Base-by-base conservation (phyloP, 2,113 vertebrate genomes). In the Phyllostomus hastatus region DNA sequence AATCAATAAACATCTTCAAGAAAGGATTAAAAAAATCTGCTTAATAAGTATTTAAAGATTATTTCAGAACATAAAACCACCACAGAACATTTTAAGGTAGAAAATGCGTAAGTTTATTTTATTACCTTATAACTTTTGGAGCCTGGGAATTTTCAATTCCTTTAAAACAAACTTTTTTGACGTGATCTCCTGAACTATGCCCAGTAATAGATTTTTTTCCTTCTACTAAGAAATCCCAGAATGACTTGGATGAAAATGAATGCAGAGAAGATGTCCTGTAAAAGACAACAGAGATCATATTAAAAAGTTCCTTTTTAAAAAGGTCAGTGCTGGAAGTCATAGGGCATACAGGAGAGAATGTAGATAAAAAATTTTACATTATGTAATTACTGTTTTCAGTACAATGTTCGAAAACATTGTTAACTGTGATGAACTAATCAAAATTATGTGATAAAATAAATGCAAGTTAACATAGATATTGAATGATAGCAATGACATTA, bases 141-240 rank as follows among this genome's bases (percentile, higher is more conserved):
- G 95, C 35, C 64, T 98, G 98, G n/a, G 96, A 97, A 97, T 97
- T 96, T 85, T 99, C 99, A 43, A 80, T 83, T 97, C 97, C 98
- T 98, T 98, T 99, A 98, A 98, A 99, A 4, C 97, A 98, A 97
- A 98, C 98, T 98, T 98, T 99, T 98, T 98, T 99, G 83, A 97
- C 81, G 96, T 95, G 91, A 94, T 98, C 90, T 88, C 97, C 95
- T 24, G 97, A 94, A 35, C 97, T 97, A 76, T 81, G 96, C 90
- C 80, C 97, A 16, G 76, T 97, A 91, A 98, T 35, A 87, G 88
- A 90, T 91, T 98, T 99, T 97, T 99, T 99, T 97, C 99, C 99
- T 98, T 99, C 99, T 73, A 98, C 97, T 94, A 99, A 97, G 67
- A 99, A 98, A 88, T 99, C 98, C 93, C 99, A 98, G 97, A 99